Evolutionary conservation across 2,113 vertebrate species (phyloP).

Genomic region (Aphelocoma coerulescens): DNA sequence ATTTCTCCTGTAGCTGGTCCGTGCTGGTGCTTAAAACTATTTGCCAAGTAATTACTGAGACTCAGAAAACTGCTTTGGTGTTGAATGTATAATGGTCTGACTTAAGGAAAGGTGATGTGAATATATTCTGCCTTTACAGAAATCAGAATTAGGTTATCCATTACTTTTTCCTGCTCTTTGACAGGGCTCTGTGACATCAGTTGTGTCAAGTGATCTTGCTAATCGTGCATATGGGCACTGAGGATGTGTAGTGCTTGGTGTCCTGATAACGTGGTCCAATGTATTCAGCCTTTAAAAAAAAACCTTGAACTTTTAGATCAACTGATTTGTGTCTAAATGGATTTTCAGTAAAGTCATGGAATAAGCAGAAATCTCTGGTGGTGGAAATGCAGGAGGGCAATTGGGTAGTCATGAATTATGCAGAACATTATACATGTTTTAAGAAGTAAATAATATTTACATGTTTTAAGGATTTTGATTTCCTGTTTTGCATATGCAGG

Average conservation of each 20-base stretch:
- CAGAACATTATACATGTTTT: background rate
- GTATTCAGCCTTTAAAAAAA: background rate
- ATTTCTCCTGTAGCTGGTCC: background rate
- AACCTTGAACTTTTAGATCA: background rate
- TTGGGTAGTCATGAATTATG: background rate
- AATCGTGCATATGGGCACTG: rapidly evolving
- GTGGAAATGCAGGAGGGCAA: background rate
- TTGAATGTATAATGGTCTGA: background rate
- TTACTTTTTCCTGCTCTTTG: background rate
- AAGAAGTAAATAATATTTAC: background rate
- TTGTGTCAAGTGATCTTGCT: background rate
- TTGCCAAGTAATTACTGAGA: background rate
- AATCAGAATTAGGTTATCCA: background rate
- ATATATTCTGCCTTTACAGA: background rate
- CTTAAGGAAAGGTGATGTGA: background rate
- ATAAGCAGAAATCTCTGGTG: background rate
- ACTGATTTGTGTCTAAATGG: background rate
- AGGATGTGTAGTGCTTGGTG: background rate
- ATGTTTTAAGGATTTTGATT: background rate
- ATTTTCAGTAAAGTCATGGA: background rate
- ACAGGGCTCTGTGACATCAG: background rate
- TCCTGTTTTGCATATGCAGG: background rate
- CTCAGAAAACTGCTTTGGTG: background rate
- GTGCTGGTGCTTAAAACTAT: background rate
- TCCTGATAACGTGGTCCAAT: background rate